phyloP scores from a whole-genome alignment of 1,140 invertebrate species.

The Drosophila prosaltans region DNA sequence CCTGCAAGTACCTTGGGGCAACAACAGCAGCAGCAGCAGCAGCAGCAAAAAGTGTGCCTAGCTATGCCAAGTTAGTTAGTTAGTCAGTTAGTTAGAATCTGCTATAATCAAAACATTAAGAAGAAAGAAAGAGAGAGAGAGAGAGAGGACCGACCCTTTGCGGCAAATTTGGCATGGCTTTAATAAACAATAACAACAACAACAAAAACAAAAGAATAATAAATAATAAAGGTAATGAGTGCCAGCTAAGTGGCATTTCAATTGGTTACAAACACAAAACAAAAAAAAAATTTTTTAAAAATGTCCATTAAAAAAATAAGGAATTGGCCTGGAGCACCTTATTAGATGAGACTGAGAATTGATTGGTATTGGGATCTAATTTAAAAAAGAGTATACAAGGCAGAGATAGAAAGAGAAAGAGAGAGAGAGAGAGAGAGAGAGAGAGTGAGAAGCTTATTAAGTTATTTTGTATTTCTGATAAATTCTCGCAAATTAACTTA shows the following conservation, averaged over 20 bases:
- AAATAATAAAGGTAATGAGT: conserved; percentile 50
- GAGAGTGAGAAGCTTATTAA: background rate
- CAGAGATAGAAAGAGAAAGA: background rate
- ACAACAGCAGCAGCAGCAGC: conserved; percentile 28
- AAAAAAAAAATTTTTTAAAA: background rate
- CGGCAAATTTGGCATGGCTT: conserved; percentile 65
- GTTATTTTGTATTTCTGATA: background rate
- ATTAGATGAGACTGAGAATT: conserved; percentile 33
- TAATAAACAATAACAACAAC: conserved; percentile 44
- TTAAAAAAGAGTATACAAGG: conserved; percentile 1
- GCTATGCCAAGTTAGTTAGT: conserved; percentile 25
- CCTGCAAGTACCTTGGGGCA: conserved; percentile 35
- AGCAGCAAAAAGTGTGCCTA: conserved; percentile 35
- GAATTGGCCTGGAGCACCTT: conserved; percentile 23
- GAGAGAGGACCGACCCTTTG: conserved; percentile 38
- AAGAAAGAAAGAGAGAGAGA: too few relatives aligned
- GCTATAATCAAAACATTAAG: conserved; percentile 69
- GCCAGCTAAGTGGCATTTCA: conserved; percentile 24
- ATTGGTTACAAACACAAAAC: conserved; percentile 34
- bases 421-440: background rate
- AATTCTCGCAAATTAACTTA: conserved; percentile 3
- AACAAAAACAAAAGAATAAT: too few relatives aligned
- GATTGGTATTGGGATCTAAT: conserved; percentile 40
- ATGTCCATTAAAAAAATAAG: background rate
- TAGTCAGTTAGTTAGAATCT: conserved; percentile 42